Evolutionary conservation across 2,113 vertebrate genomes (phyloP), one percentile per base, ranked within the genome.

Genomic region (Cynoglossus semilaevis): DNA sequence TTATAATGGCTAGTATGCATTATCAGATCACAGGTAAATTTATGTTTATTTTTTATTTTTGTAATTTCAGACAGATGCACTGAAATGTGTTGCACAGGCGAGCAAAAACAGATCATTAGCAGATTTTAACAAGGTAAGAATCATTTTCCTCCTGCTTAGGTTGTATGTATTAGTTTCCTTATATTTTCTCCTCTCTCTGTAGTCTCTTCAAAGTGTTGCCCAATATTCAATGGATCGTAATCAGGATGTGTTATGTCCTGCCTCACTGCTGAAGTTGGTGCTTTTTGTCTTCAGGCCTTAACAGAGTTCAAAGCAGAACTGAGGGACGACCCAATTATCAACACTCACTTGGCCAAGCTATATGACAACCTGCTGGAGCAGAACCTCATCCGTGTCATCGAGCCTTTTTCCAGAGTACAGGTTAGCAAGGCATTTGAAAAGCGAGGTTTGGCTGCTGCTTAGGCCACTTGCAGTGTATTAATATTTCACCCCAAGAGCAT

Each of bases 371-470:
- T 99, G 89, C 88, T 99, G 92, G 97, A 99, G 81, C 95, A 99
- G 86, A 99, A 99, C 72, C 94, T 99, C 84, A 99, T 99, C 88
- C 87, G 97, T 67, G 96, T 96, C 85, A 99, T 99, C 15, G 97
- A 99, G 63, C 97, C 97, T 17, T 99, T 99, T 84, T 99, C 96
- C 88, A 94, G 97, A 93, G 95, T 98, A 87, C 97, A 99, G 94
- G 96, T 97, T 70, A 83, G 44, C 18, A 45, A 6, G 6, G 22
- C 22, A 29, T 29, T 29, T 29, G 2, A 29, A 29, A 29, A 29
- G 22, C 6, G 22, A 29, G 6, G 22, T 4, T 29, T 29, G 22
- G 22, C 22, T 29, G 22, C 22, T 29, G 6, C 2, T 29, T 29
- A 6, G 22, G 6, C 22, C 22, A 6, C 6, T 29, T 29, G 22